Conservation (phyloP, 2,797 vertebrate species). For the Sebastes hubbsi region DNA sequence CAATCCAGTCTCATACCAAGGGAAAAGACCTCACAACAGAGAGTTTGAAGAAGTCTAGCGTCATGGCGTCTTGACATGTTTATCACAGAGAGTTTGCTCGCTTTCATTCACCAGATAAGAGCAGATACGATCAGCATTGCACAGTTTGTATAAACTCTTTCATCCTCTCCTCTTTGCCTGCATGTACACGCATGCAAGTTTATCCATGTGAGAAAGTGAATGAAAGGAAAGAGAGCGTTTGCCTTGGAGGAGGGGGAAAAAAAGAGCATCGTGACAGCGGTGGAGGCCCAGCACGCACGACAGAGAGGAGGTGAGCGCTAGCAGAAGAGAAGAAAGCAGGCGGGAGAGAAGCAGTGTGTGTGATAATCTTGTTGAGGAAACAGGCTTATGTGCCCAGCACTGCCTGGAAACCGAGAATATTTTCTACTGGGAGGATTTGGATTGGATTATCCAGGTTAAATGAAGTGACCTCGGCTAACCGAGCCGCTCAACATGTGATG, state of each 20-base stretch:
- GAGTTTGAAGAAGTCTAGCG: conserved; percentile 21
- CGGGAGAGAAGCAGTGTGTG: conserved; percentile 55
- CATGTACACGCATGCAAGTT: conserved; percentile 39
- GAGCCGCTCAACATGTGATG: conserved; percentile 71
- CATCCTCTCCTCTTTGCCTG: conserved; percentile 28
- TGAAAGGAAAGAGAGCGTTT: conserved; percentile 16
- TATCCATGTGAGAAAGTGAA: conserved; percentile 26
- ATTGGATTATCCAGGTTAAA: conserved; percentile 79
- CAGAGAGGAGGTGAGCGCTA: conserved; percentile 37
- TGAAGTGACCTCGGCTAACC: conserved; percentile 71
- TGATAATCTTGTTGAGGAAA: conserved; percentile 78
- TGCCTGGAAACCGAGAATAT: conserved; percentile 74
- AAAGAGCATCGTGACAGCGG: conserved; percentile 9
- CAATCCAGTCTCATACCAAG: not conserved
- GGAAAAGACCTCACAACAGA: conserved; percentile 23
- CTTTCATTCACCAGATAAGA: conserved; percentile 63
- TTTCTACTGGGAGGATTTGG: conserved; percentile 72
- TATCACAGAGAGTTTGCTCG: conserved; percentile 40
- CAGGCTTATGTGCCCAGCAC: conserved; percentile 67
- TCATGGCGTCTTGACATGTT: conserved; percentile 53
- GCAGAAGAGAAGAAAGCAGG: conserved; percentile 53
- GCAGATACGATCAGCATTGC: conserved; percentile 51
- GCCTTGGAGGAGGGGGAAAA: conserved; percentile 3
- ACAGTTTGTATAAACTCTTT: conserved; percentile 57
- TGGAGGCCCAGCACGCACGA: conserved; percentile 14